A percentile compares a stretch with the other conserved stretches of the same genome.
Evolutionary conservation across 2,888 invertebrate species (phyloP).

Genomic region (Anoncus sp.): DNA sequence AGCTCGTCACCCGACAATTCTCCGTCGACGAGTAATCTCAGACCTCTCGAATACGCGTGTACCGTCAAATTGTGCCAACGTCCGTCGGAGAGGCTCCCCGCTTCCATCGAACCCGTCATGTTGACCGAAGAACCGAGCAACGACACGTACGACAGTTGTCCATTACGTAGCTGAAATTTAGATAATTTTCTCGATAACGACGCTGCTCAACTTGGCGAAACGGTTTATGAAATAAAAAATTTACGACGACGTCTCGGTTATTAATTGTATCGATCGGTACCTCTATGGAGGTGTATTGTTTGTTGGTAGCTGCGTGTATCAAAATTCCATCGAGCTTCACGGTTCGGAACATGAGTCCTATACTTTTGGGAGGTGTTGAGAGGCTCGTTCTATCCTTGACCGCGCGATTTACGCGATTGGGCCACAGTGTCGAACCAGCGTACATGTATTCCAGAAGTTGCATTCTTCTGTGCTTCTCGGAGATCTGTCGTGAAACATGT

Average conservation of each 20-base stretch:
- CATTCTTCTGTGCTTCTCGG: conserved; percentile 94
- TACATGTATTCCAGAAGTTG: conserved; percentile 93
- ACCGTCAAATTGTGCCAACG: conserved; percentile 95
- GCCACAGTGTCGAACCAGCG: conserved; percentile 89
- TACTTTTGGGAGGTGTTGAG: conserved; percentile 87
- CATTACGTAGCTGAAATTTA: conserved; percentile 86
- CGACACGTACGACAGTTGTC: conserved; percentile 92
- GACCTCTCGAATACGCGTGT: conserved; percentile 88
- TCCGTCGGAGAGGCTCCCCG: conserved; percentile 89
- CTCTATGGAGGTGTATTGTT: conserved; percentile 93
- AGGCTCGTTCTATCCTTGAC: conserved; percentile 68
- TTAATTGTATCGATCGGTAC: too few relatives aligned
- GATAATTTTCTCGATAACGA: background rate
- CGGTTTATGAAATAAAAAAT: too few relatives aligned
- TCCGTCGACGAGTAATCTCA: conserved; percentile 90
- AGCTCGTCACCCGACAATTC: conserved; percentile 92
- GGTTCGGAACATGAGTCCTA: conserved; percentile 93
- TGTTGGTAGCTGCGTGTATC: conserved; percentile 94
- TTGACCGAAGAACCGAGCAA: conserved; percentile 91
- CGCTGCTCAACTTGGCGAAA: too few relatives aligned
- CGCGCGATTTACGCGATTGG: conserved; percentile 71
- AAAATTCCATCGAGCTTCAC: conserved; percentile 91
- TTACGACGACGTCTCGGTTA: too few relatives aligned
- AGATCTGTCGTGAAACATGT: conserved; percentile 84
- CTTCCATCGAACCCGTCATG: conserved; percentile 89